Evolutionary conservation across 2,797 vertebrate species (phyloP), one percentile per base, ranked within the genome.

Genomic region (Calcarius lapponicus): DNA sequence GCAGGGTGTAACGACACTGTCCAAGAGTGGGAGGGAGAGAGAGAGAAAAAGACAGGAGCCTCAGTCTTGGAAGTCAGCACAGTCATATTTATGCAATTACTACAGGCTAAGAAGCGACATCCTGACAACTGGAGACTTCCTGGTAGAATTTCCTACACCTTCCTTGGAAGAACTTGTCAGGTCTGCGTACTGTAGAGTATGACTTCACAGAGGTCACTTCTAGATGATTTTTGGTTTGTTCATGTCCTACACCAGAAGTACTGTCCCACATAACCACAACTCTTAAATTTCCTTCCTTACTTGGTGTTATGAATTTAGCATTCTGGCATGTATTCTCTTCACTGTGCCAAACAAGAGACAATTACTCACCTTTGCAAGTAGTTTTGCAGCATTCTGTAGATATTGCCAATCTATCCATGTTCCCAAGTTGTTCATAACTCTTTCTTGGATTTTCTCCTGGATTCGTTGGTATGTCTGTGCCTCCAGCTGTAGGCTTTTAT

Each of bases 391-490:
- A 20, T 99, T 99, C 96, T 99, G 99, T 95, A 99, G 98, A 97
- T 99, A 99, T 97, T 99, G 99, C 99, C 99, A 99, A 97, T 99
- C 99, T 72, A 99, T 99, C 99, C 99, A 99, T 8, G 99, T 99
- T 73, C 99, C 99, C 97, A 99, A 97, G 97, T 99, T 99, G 97
- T 99, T 99, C 99, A 99, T 99, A 94, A 99, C 99, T 91, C 99
- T 98, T 97, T 99, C 99, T 93, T 99, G 99, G 96, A 99, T 99
- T 98, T 99, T 99, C 97, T 99, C 99, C 96, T 99, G 99, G 96
- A 99, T 99, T 96, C 99, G 98, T 97, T 99, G 99, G 98, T 99
- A 99, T 0, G 99, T 99, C 98, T 99, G 99, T 92, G 99, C 99
- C 98, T 99, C 99, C 96, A 99, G 96, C 98, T 99, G 99, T 92